A percentile compares a stretch with the other conserved stretches of the same genome.
phyloP scores from a whole-genome alignment of 2,113 vertebrate genomes.

The Carlito syrichta region DNA sequence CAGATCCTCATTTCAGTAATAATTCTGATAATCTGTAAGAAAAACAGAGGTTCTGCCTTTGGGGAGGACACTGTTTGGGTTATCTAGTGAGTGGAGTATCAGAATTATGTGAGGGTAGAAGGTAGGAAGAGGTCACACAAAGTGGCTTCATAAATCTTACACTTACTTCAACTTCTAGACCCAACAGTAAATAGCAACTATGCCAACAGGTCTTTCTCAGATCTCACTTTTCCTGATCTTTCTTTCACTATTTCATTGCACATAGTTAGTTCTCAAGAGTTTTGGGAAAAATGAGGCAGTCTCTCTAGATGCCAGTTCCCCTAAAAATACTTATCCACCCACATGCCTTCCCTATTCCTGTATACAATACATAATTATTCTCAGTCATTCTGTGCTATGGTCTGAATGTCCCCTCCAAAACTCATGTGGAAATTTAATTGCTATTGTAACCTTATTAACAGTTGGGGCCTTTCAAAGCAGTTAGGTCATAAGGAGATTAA shows the following conservation, averaged over 20 bases:
- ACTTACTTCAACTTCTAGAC: background rate
- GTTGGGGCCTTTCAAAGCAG: background rate
- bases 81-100: background rate
- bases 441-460: background rate
- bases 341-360: background rate
- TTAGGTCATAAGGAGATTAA: background rate
- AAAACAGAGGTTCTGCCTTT: background rate
- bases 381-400: background rate
- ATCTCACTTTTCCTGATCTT: background rate
- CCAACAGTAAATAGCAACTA: background rate
- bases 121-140: background rate
- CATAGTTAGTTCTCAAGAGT: background rate
- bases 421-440: background rate
- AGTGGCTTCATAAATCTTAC: background rate
- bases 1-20: background rate
- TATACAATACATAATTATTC: background rate
- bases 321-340: conserved; percentile 1
- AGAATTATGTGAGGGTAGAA: background rate
- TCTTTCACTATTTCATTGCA: background rate
- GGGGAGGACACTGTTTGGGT: background rate
- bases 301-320: background rate
- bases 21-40: background rate
- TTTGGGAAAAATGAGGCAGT: background rate
- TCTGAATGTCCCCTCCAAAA: background rate
- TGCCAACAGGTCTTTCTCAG: background rate